Base-by-base conservation (phyloP, 2,113 vertebrate species). In the Onychostoma macrolepis region DNA sequence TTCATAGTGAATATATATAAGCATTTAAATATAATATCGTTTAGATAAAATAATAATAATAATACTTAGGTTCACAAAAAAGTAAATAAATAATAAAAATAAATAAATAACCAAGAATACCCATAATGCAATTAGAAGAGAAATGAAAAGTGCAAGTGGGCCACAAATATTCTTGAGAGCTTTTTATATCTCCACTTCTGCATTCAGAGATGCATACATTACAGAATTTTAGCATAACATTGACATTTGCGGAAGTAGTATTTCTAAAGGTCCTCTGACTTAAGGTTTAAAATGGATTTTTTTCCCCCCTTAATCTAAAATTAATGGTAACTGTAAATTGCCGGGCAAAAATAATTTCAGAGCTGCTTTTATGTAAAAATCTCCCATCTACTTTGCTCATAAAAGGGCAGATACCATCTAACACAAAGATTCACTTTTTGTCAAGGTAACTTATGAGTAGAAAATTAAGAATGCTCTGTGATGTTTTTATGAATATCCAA, bases 261-360 rank as follows among this genome's bases (percentile, higher is more conserved):
- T 85, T 85, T 84, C 80, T 85, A 85, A 89, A 89, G 88, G 71
- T 85, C 72, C 69, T 13, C n/a, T 80, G 83, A 77, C 71, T 76
- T 87, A 56, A 56, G 36, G 13, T 76, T 87, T 82, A 74, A 80
- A 50, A 79, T 63, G 13, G 10, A n/a, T 84, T 61, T 82, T 82
- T 67, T 77, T 2, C 8, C 15, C 30, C 53, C 50, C 13, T 74
- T 41, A 84, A 84, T 74, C 67, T 41, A 41, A 74, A 80, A 87
- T 75, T 71, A 89, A 87, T 84, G 61, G 38, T 83, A 53, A 86
- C 41, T 63, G 81, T 84, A 84, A 84, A 72, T 84, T 72, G 30
- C 69, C 24, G 1, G 21, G 30, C 7, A 12, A 74, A 61, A 74
- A 84, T 79, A 9, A 67, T 53, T 83, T 36, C 24, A 19, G 69